A percentile compares a stretch with the other conserved stretches of the same genome.
phyloP scores from a whole-genome alignment of 2,888 invertebrate genomes.

The Phytoseiulus persimilis region DNA sequence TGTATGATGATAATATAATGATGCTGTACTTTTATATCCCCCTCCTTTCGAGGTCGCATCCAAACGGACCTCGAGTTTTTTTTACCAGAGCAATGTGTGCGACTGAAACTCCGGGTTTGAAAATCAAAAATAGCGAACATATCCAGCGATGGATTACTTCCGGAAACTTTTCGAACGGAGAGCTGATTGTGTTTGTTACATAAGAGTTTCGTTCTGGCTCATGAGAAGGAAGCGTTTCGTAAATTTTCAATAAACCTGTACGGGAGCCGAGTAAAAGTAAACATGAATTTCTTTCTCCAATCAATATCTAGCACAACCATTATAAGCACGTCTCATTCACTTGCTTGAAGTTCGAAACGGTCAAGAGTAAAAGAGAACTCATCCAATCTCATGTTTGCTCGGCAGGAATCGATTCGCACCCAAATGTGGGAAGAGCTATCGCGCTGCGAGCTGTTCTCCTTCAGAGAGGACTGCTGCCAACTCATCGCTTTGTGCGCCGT shows the following conservation, averaged over 20 bases:
- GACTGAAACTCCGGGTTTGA: background rate
- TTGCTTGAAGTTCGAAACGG: too few species aligned
- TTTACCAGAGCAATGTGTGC: background rate
- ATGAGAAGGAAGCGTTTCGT: background rate
- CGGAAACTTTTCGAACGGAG: background rate
- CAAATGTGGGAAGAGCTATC: too few species aligned
- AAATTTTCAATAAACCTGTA: background rate
- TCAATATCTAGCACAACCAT: too few species aligned
- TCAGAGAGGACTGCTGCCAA: too few species aligned
- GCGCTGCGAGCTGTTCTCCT: too few species aligned
- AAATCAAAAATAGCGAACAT: background rate
- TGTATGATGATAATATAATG: background rate
- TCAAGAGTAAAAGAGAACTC: too few species aligned
- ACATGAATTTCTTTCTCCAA: too few species aligned
- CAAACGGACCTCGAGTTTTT: background rate
- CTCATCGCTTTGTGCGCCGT: too few species aligned
- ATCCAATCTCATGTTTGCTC: too few species aligned
- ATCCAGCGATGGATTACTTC: background rate
- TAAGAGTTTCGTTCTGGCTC: background rate
- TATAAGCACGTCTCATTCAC: too few species aligned
- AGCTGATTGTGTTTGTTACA: background rate
- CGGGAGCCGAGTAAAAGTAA: background rate
- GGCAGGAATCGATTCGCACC: too few species aligned
- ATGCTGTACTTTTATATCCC: background rate
- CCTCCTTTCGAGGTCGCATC: background rate